These are phyloP conservation scores for Papilio aristodemus DNA, from an alignment of 1,140 invertebrate species.

Conservation along the genomic window DNA sequence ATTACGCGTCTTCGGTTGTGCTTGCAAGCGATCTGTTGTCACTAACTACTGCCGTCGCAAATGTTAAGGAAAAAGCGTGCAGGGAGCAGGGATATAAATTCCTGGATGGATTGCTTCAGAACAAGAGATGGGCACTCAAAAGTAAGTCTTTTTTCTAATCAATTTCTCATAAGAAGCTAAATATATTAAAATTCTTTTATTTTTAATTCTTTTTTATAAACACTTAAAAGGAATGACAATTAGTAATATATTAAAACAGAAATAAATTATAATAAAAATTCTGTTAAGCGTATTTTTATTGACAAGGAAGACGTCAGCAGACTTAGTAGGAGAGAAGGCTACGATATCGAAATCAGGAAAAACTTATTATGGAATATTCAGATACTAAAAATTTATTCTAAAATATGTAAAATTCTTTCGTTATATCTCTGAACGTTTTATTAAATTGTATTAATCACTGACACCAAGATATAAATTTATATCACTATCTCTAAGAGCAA, in stretches of 20 bases:
- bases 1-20: conserved; percentile 73
- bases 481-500: too few species aligned
- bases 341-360: too few species aligned
- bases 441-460: background rate
- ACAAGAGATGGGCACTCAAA: conserved; percentile 81
- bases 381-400: too few species aligned
- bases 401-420: background rate
- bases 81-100: conserved; percentile 76
- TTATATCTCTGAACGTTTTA: background rate
- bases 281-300: too few species aligned
- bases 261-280: too few species aligned
- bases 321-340: too few species aligned
- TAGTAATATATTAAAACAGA: too few species aligned
- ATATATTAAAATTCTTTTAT: too few species aligned
- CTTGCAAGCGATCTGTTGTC: conserved; percentile 71
- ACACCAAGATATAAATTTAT: background rate
- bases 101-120: conserved; percentile 71
- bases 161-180: background rate
- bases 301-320: too few species aligned
- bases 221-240: too few species aligned
- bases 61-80: conserved; percentile 71
- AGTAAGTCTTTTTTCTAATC: conserved; percentile 68
- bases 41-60: conserved; percentile 67
- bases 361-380: too few species aligned
- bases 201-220: too few species aligned